These are phyloP conservation scores for Corynorhinus townsendii DNA, from an alignment of 2,113 vertebrate genomes.

Conservation along the genomic window DNA sequence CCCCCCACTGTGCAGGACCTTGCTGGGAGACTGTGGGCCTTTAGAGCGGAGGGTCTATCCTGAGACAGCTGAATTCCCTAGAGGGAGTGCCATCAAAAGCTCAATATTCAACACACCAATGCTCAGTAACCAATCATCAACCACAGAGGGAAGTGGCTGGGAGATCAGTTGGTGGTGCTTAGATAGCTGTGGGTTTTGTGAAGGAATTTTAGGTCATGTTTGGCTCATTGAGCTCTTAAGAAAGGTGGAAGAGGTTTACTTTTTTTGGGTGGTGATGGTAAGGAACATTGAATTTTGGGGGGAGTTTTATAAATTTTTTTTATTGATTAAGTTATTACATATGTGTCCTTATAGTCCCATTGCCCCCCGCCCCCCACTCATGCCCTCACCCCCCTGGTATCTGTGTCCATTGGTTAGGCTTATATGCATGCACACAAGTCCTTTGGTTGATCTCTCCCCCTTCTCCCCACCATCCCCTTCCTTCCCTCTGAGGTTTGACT, in stretches of 20 bases:
- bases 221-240: neutral
- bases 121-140: neutral
- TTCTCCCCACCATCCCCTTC: too few species aligned
- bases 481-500: too few species aligned
- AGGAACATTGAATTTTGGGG: neutral
- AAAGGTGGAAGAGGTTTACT: neutral
- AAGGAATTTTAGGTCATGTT: neutral
- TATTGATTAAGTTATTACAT: too few species aligned
- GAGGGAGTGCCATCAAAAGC: neutral
- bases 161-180: neutral
- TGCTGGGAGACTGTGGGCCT: neutral
- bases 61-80: neutral
- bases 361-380: too few species aligned
- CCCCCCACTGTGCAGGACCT: neutral
- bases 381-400: too few species aligned
- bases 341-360: too few species aligned
- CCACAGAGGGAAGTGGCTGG: neutral
- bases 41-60: too few species aligned
- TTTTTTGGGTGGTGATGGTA: neutral
- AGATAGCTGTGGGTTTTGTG: neutral
- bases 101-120: neutral
- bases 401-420: too few species aligned
- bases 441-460: too few species aligned
- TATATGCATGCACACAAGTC: too few species aligned
- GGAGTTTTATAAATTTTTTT: neutral